These are phyloP conservation scores for Drosophila heteroneura DNA, from an alignment of 2,888 invertebrate genomes.

Conservation along the genomic window DNA sequence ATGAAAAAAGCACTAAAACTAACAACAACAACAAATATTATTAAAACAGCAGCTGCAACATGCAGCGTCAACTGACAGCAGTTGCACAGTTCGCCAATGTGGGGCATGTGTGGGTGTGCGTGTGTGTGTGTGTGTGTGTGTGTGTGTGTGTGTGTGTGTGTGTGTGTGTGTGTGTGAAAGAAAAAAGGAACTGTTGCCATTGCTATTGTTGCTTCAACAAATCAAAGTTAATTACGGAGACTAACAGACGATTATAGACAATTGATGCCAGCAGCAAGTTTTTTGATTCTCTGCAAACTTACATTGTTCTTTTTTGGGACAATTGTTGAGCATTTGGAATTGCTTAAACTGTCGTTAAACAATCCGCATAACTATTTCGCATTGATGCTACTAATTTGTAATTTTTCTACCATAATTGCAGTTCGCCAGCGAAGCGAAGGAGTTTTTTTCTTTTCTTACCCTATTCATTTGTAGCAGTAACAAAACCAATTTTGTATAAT, in stretches of 20 bases:
- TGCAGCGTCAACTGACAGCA: constrained; percentile 39
- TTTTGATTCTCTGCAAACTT: background rate
- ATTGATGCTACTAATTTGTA: constrained; percentile 10
- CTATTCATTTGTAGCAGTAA: background rate
- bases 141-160: constrained; percentile 2
- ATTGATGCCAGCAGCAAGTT: constrained; percentile 32
- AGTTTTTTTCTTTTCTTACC: background rate
- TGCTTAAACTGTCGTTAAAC: constrained; percentile 27
- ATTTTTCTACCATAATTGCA: background rate
- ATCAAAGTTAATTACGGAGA: constrained; percentile 57
- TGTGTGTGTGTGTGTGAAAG: background rate
- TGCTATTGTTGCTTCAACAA: constrained; percentile 34
- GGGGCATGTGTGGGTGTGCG: constrained; percentile 21
- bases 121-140: constrained; percentile 6
- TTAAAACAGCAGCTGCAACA: constrained; percentile 28
- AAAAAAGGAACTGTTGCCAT: constrained; percentile 12
- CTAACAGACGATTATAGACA: constrained; percentile 29
- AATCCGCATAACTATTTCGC: constrained; percentile 11
- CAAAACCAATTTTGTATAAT: background rate
- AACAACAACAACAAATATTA: constrained; percentile 28
- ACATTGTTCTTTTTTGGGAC: constrained; percentile 12
- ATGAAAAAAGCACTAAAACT: constrained; percentile 28
- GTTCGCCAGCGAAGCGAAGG: background rate
- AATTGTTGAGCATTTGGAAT: constrained; percentile 14
- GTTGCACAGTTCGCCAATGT: constrained; percentile 21